A percentile compares a stretch with the other conserved stretches of the same genome.
phyloP scores from a whole-genome alignment of 2,113 vertebrate genomes.

The Climacteris rufus region DNA sequence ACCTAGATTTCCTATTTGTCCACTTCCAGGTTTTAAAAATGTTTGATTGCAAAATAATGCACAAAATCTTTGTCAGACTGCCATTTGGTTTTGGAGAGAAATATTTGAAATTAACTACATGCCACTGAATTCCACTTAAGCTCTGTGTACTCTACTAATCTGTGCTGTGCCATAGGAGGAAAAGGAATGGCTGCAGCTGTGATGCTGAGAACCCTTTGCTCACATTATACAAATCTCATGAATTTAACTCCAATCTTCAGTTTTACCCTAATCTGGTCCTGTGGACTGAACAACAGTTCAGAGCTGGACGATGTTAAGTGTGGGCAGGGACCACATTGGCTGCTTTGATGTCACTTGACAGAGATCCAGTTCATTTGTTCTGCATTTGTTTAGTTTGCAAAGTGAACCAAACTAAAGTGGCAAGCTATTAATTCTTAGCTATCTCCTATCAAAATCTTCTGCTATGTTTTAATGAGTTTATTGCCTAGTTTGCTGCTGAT shows the following conservation, averaged over 20 bases:
- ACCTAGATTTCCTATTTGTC: neutral
- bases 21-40: neutral
- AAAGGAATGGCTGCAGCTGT: neutral
- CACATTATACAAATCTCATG: fast-evolving
- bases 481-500: neutral
- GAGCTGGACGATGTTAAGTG: neutral
- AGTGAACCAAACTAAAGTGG: neutral
- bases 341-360: neutral
- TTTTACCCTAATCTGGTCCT: neutral
- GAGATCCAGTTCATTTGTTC: neutral
- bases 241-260: neutral
- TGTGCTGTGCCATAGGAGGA: neutral
- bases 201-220: neutral
- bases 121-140: neutral
- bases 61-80: neutral
- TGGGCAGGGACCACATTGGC: neutral
- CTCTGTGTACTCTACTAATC: neutral
- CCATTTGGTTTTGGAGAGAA: neutral
- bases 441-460: neutral
- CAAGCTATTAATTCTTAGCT: neutral
- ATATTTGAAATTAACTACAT: neutral
- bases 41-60: neutral
- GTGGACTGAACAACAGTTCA: neutral
- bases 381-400: neutral
- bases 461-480: neutral